These are phyloP conservation scores for Caenorhabditis japonica DNA, from an alignment of 2,888 invertebrate species.

Conservation along the genomic window DNA sequence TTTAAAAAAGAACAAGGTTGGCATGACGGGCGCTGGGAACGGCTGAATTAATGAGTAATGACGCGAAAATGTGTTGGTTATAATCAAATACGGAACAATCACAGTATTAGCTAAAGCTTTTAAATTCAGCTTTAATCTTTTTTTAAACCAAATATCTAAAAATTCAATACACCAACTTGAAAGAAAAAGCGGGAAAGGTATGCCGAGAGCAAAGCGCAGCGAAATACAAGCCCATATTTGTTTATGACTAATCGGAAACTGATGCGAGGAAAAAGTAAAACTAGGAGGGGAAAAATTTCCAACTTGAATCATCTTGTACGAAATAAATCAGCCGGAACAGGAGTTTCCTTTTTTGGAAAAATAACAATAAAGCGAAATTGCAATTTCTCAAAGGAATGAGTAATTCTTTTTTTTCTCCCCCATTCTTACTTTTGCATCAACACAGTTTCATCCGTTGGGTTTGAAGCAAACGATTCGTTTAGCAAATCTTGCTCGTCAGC, in stretches of 20 bases:
- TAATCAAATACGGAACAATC: too few relatives aligned
- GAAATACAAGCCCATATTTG: conserved; percentile 18
- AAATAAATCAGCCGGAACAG: conserved; percentile 25
- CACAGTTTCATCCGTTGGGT: conserved; percentile 64
- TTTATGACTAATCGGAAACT: conserved; percentile 37
- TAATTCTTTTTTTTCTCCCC: neutral
- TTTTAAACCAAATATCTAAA: too few relatives aligned
- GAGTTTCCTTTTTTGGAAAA: neutral
- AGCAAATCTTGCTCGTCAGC: conserved; percentile 55
- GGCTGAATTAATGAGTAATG: conserved; percentile 30
- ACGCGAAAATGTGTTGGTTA: conserved; percentile 31
- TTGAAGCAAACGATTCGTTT: conserved; percentile 61
- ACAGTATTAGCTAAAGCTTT: too few relatives aligned
- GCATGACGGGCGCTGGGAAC: conserved; percentile 17
- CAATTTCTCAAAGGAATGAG: conserved; percentile 1
- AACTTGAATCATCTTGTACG: too few relatives aligned
- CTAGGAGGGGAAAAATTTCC: too few relatives aligned
- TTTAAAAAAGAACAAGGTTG: conserved; percentile 1
- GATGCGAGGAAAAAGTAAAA: conserved; percentile 4
- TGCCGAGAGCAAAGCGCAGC: neutral
- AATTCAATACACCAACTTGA: neutral
- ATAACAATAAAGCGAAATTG: conserved; percentile 7
- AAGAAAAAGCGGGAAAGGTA: neutral
- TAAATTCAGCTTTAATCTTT: too few relatives aligned
- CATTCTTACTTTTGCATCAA: conserved; percentile 56